Evolutionary conservation across 2,797 vertebrate species (phyloP), one percentile per base, ranked within the genome.

Genomic region (Syngnathus rostellatus): DNA sequence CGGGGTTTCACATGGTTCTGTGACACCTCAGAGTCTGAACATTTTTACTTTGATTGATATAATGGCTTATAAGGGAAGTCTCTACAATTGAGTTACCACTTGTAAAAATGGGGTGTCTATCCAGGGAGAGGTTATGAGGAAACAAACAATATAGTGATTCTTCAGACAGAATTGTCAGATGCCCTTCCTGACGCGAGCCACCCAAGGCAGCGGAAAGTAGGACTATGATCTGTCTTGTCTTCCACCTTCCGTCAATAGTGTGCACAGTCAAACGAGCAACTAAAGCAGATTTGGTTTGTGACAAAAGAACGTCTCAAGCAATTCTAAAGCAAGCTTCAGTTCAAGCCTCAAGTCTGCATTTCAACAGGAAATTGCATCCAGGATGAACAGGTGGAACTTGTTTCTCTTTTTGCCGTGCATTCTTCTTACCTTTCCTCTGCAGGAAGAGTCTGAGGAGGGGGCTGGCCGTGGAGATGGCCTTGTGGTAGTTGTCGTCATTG

Each of bases 401-500:
- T 41, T 40, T 16, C 38, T 40, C n/a, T 16, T 25, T 62, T 40
- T 23, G 40, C 41, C 41, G 46, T 16, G n/a, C 53, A 67, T 55
- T 43, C 37, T 60, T 63, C 91, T 90, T 85, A 99, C 97, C 97
- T 94, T 95, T 97, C 74, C 94, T 93, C 85, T 98, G 96, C 79
- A 99, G 92, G 77, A 99, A 98, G 77, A 99, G 92, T 77, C 97
- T 86, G 58, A 99, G 96, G 14, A 98, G 83, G 6, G 97, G 96
- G 65, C 89, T 94, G 72, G 97, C 97, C 0, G 93, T 95, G 45
- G 95, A 94, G 72, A 99, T 93, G n/a, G 97, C 96, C 88, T 96
- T 98, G 86, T 94, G 92, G 61, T 98, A 98, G 84, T 99, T 99
- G 83, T 99, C 97, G 2, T 99, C 94, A 0, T 99, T 99, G 83